Base-by-base conservation (phyloP, 1,140 invertebrate species). In the Drosophila ogumai region DNA sequence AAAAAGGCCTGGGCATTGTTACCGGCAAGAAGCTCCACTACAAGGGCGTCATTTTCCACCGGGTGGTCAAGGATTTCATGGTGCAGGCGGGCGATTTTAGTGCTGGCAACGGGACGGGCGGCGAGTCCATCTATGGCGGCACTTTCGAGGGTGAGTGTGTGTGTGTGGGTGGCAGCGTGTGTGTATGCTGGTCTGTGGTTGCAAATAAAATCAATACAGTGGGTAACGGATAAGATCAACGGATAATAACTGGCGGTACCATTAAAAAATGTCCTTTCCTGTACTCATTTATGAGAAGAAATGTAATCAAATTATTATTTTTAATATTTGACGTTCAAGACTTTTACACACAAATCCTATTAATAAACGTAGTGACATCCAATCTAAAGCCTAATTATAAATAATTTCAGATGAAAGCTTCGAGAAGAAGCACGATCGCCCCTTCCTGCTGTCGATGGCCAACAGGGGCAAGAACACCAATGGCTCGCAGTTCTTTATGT, bases 401-500 rank as follows among this genome's bases (percentile, higher is more conserved):
- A 52, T 34, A 2, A n/a, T 67, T 25, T 65, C 93, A 95, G 98
- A 99, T 95, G 98, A 99, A 94, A 96, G 96, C 85, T 98, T 99
- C 92, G 95, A 95, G 1, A 81, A 98, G 22, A 97, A 98, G 93
- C 98, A 99, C 94, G 97, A 98, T 80, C 94, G 95, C 54, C 96
- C 96, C 34, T 97, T 96, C 79, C 92, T 98, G 54, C 93, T 99
- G 34, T 99, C 98, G 2, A 99, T 99, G 99, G 98, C 99, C 4
- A 99, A 99, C 93, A 95, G 98, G 84, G 98, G 97, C 52, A 97
- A 97, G 92, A 96, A 99, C 91, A 99, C 99, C 13, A 99, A 99
- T 94, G 98, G 99, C 25, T 99, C 98, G 52, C 99, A 99, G 92
- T 99, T 99, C 94, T 99, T 99, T 94, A 98, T 99, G 95, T 93